Evolutionary conservation across 2,888 invertebrate genomes (phyloP), one percentile per base, ranked within the genome.

Genomic region (Zygogramma bicolorata): DNA sequence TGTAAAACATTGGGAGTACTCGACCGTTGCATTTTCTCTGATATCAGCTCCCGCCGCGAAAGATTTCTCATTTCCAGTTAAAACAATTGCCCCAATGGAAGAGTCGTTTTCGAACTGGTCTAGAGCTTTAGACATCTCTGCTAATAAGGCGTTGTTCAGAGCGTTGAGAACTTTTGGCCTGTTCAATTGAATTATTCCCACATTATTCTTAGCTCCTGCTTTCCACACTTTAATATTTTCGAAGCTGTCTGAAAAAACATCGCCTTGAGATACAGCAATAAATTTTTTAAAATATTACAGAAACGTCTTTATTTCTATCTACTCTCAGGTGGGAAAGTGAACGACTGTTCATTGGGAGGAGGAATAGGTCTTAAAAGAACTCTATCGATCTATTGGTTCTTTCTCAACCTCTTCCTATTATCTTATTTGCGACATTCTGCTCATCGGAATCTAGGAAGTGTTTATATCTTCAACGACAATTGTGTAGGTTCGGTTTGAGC

Each of bases 131-230:
- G 91, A 91, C 0, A 99, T 88, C 86, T 99, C 99, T 1, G 81
- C 85, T 90, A 99, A 97, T 34, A 99, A 89, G 0, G 93, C 94
- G 84, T 94, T 92, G 89, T 97, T 97, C 0, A 99, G 90, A 0
- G 99, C 99, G 86, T 99, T 99, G 69, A 99, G 88, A 0, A 97
- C 97, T 88, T 99, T 99, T 2, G 98, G 99, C 4, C 99, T 90
- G 87, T 99, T 94, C 75, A 99, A 87, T 40, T 95, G 95, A 78
- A 99, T 94, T 1, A 99, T 84, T 0, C 95, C 98, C 29, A 99
- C 95, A 90, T 97, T 97, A 80, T 94, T 92, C 86, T 96, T 94
- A 73, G 92, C 90, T n/a, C 62, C 62, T 31, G 90, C 90, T 63
- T 93, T 92, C 71, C 97, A 95, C 0, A 93, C 90, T 81, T 95